Percentiles rank a stretch among this genome's conserved stretches.
Evolutionary conservation across 2,888 invertebrate species (phyloP).

Genomic region (Odontothrips loti): DNA sequence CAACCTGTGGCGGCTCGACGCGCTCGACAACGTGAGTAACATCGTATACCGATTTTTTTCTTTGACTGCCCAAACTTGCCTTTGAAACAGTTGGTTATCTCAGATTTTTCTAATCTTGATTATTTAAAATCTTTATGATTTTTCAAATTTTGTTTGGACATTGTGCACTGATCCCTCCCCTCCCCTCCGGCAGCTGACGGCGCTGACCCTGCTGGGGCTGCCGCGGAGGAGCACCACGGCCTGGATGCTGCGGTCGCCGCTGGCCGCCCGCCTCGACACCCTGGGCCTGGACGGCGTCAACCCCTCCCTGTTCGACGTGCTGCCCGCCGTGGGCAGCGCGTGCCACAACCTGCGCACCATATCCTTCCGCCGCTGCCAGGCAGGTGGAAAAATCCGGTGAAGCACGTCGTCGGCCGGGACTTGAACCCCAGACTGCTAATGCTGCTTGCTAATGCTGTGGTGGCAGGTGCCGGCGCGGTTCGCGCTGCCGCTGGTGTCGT

Average conservation of each 20-base stretch:
- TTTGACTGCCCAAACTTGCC: neutral
- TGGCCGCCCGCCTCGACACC: neutral
- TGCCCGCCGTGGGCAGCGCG: neutral
- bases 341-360: neutral
- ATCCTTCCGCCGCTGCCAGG: neutral
- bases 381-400: neutral
- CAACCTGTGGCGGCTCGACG: constrained; percentile 3
- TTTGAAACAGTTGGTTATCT: too few species aligned
- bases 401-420: too few species aligned
- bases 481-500: neutral
- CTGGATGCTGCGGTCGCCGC: neutral
- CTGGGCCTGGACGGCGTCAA: constrained; percentile 13
- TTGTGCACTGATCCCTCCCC: too few species aligned
- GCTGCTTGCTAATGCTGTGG: neutral
- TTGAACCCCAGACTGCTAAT: too few species aligned
- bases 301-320: constrained; percentile 15
- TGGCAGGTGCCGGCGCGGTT: constrained; percentile 13
- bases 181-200: neutral
- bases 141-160: too few species aligned
- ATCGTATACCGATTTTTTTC: neutral
- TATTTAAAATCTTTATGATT: too few species aligned
- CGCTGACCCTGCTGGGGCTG: constrained; percentile 5
- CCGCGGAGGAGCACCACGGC: neutral
- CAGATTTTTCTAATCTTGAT: neutral
- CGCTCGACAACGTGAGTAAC: neutral